Evolutionary conservation across 2,888 invertebrate genomes (phyloP), one percentile per base, ranked within the genome.

Genomic region (Hermodice carunculata): DNA sequence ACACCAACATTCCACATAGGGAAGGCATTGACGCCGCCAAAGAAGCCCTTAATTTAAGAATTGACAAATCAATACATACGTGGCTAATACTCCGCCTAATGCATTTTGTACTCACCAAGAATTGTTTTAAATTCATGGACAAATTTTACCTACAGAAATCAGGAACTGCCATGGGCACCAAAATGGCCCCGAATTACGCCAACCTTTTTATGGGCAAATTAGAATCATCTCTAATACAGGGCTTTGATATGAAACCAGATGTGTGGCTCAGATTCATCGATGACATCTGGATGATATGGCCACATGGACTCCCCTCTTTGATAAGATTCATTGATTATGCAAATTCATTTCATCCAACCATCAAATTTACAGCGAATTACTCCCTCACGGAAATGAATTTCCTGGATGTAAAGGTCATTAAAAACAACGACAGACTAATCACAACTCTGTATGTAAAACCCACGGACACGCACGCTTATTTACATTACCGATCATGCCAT

Each of bases 1-100:
- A 49, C 29, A 49, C 49, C 2, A 49, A 49, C n/a, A 49, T 49
- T n/a, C 49, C 49, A 28, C 29, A 49, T 32, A 26, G 32, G 19
- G 49, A 49, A 49, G 49, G 49, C 1, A 1, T 28, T n/a, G 49
- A 49, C n/a, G 14, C 49, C 6, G 14, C 32, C 2, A 26, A 2
- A 28, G 29, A 49, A 3, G 22, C n/a, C 6, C 29, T 49, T 2
- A n/a, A 49, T 3, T 3, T 6, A 1, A n/a, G n/a, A n/a, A n/a
- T n/a, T n/a, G n/a, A n/a, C n/a, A n/a, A n/a, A n/a, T n/a, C n/a
- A n/a, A n/a, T n/a, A n/a, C n/a, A n/a, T n/a, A n/a, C n/a, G n/a
- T n/a, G n/a, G n/a, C n/a, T n/a, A n/a, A n/a, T n/a, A n/a, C 5
- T 17, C 17, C 6, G 29, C 2, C 49, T 49, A 26, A 11, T 26